Evolutionary conservation across 2,113 vertebrate genomes (phyloP), one percentile per base, ranked within the genome.

Genomic region (Amblyornis subalaris): DNA sequence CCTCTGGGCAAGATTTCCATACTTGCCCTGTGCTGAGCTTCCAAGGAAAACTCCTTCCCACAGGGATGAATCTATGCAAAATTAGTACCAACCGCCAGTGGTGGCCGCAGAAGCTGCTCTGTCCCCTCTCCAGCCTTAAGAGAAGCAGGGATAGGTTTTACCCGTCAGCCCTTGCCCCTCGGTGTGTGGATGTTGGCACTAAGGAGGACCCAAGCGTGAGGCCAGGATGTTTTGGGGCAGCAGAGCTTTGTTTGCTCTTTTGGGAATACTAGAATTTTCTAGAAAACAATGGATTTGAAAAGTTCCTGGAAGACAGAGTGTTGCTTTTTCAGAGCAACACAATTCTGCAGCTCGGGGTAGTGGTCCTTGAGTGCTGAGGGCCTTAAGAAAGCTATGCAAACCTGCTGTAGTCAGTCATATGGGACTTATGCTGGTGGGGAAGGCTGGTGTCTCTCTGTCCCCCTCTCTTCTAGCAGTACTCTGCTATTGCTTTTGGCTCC

Each of bases 401-500:
- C 38, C 33, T 47, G 42, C 62, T 82, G 0, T 33, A 29, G 58
- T 80, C 67, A 31, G 7, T 93, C 71, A 31, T 1, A 1, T 35
- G 76, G 64, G 42, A 55, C 62, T 72, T 6, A 0, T 26, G 84
- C 67, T 75, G 54, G 23, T 40, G 75, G 47, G 35, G 33, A 90
- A 77, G 50, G 85, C 35, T 88, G 88, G 20, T 65, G 58, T 76
- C 84, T 76, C 84, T 89, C 83, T 70, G 12, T 71, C 47, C 53
- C 45, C 9, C 23, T 85, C 88, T 61, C 26, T 65, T 29, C 47
- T 58, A 87, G 66, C 81, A 78, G 70, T 89, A 65, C 42, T 88
- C 72, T 88, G 87, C 74, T 73, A 13, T 19, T 89, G 60, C 74
- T 83, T 91, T 79, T 88, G 94, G 85, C 85, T 95, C 71, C 82